Percentiles rank a stretch among this genome's conserved stretches.
Evolutionary conservation across 2,797 vertebrate species (phyloP).

Genomic region (Coreius guichenoti): DNA sequence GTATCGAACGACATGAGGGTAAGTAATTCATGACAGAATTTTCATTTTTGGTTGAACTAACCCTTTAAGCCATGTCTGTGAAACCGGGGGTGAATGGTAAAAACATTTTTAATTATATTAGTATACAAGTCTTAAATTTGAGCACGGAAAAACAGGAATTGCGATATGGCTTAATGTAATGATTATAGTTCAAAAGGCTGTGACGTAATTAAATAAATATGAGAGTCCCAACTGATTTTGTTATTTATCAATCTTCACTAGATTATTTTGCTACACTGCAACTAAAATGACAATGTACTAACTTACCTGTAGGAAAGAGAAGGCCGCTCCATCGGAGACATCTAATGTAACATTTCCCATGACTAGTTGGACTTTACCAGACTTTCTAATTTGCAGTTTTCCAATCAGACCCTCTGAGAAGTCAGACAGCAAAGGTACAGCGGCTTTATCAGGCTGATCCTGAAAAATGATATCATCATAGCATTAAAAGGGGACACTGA

Average conservation of each 20-base stretch:
- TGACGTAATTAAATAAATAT: neutral
- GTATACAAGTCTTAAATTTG: neutral
- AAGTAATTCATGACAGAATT: too few species aligned
- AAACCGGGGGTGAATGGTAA: neutral
- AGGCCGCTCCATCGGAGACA: constrained; percentile 77
- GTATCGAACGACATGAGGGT: too few species aligned
- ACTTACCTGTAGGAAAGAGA: constrained; percentile 80
- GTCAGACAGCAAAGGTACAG: constrained; percentile 70
- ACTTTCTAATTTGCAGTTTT: constrained; percentile 80
- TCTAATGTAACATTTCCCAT: constrained; percentile 78
- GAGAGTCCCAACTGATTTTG: neutral
- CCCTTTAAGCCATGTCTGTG: too few species aligned
- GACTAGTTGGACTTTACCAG: constrained; percentile 79
- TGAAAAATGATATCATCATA: constrained; percentile 35
- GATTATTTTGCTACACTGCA: neutral
- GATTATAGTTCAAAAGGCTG: neutral
- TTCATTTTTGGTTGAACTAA: too few species aligned
- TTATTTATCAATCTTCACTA: neutral
- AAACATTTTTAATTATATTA: neutral
- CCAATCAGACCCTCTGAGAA: constrained; percentile 79
- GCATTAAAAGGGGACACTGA: neutral
- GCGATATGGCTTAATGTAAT: neutral
- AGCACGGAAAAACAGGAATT: neutral
- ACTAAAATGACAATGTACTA: neutral
- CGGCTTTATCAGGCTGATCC: constrained; percentile 63